These are phyloP conservation scores for Pasiphila rectangulata DNA, from an alignment of 2,888 invertebrate genomes.

Conservation along the genomic window DNA sequence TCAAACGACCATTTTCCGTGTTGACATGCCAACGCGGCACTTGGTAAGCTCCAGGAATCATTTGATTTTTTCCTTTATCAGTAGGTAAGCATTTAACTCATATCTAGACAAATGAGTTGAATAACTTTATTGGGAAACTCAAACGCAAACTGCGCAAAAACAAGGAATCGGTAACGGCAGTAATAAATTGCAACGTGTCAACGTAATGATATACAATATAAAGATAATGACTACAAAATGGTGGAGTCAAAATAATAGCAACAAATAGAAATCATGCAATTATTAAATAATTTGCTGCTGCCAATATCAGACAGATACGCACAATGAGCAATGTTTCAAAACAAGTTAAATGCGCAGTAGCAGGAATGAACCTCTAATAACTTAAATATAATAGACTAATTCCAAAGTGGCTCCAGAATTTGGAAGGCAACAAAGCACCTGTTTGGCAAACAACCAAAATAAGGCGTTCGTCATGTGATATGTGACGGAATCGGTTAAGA, in stretches of 20 bases:
- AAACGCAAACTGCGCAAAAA: neutral
- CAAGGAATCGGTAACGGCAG: neutral
- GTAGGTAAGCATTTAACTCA: neutral
- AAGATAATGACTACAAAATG: neutral
- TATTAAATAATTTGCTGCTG: neutral
- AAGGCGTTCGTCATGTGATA: conserved; percentile 44
- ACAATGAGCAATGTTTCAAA: neutral
- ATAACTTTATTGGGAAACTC: neutral
- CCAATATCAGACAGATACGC: neutral
- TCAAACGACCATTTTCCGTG: conserved; percentile 43
- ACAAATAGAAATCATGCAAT: neutral
- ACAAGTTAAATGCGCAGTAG: conserved; percentile 37
- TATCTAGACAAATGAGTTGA: too few species aligned
- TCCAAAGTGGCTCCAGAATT: conserved; percentile 42
- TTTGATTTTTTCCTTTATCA: conserved; percentile 1
- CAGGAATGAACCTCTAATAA: conserved; percentile 22
- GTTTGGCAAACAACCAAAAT: conserved; percentile 59
- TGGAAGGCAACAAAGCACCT: conserved; percentile 29
- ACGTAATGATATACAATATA: neutral
- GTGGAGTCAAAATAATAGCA: neutral
- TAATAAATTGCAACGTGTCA: neutral
- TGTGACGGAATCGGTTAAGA: conserved; percentile 39
- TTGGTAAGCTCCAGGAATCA: conserved; percentile 15
- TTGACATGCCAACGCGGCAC: conserved; percentile 43
- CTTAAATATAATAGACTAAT: conserved; percentile 48